phyloP scores from a whole-genome alignment of 2,113 vertebrate genomes.

The Amia ocellicauda region DNA sequence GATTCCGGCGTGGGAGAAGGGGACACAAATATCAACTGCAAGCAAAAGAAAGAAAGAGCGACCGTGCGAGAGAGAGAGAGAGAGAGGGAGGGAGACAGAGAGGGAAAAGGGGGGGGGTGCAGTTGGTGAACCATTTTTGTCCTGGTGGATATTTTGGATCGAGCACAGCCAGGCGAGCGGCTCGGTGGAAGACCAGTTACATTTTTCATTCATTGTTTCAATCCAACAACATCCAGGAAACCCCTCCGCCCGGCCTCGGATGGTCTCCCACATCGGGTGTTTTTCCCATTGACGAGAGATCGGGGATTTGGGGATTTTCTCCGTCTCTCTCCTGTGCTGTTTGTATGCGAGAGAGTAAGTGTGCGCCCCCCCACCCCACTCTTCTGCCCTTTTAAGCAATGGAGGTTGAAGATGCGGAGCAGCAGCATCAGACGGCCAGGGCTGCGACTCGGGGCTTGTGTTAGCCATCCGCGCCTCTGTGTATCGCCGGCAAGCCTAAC shows the following conservation, averaged over 20 bases:
- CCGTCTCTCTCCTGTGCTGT: conserved; percentile 4
- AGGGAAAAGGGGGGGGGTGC: conserved; percentile 31
- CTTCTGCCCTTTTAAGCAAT: conserved; percentile 60
- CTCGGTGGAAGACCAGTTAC: conserved; percentile 35
- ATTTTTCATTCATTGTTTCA: conserved; percentile 60
- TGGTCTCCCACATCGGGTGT: background rate
- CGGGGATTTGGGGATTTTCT: background rate
- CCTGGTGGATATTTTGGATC: conserved; percentile 41
- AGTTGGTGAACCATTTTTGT: conserved; percentile 46
- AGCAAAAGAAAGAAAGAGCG: conserved; percentile 32
- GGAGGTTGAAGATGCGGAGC: conserved; percentile 68
- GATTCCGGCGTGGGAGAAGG: conserved; percentile 58
- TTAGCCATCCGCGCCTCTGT: conserved; percentile 40
- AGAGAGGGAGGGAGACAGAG: conserved; percentile 12
- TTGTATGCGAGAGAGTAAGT: conserved; percentile 25
- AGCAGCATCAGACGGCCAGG: conserved; percentile 54
- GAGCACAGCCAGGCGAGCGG: conserved; percentile 23
- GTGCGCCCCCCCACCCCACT: conserved; percentile 42
- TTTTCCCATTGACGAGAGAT: background rate
- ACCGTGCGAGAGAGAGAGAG: background rate
- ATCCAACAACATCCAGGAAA: conserved; percentile 41
- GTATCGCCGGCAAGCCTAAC: conserved; percentile 55
- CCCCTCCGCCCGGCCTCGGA: conserved; percentile 43
- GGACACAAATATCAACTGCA: conserved; percentile 49
- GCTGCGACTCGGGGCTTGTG: conserved; percentile 45